Percentiles rank a stretch among this genome's conserved stretches.
phyloP scores from a whole-genome alignment of 1,140 invertebrate species.

The Bombus terrestris region DNA sequence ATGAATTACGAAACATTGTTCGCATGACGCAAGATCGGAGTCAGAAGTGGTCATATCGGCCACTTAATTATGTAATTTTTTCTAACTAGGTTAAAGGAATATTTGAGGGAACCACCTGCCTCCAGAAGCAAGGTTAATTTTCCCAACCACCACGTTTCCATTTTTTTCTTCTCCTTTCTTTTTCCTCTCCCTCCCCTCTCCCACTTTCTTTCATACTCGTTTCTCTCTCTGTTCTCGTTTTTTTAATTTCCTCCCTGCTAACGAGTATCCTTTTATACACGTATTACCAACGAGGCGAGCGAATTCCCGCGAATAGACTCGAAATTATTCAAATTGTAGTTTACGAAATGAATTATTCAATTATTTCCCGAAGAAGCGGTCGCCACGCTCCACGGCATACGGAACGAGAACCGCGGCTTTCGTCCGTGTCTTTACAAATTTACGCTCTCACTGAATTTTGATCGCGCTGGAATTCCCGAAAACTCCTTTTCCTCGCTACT shows the following conservation, averaged over 20 bases:
- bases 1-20: constrained; percentile 39
- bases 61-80: constrained; percentile 30
- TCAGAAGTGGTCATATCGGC: constrained; percentile 29
- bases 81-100: constrained; percentile 31
- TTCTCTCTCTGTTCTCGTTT: not conserved
- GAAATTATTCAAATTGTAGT: constrained; percentile 45
- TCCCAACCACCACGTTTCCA: not conserved
- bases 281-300: not conserved
- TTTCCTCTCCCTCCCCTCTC: too few species aligned
- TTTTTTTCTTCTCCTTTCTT: not conserved
- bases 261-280: constrained; percentile 3
- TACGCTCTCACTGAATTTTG: constrained; percentile 43
- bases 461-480: constrained; percentile 12
- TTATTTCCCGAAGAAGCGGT: constrained; percentile 32
- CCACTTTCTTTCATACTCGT: not conserved
- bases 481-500: not conserved
- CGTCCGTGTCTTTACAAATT: constrained; percentile 40
- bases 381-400: not conserved
- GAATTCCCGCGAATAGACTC: constrained; percentile 1
- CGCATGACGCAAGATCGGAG: not conserved
- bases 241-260: not conserved
- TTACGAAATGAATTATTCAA: constrained; percentile 54
- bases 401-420: not conserved
- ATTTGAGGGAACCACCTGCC: constrained; percentile 16
- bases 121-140: constrained; percentile 26